phyloP scores from a whole-genome alignment of 2,113 vertebrate genomes.

The Deroptyus accipitrinus region DNA sequence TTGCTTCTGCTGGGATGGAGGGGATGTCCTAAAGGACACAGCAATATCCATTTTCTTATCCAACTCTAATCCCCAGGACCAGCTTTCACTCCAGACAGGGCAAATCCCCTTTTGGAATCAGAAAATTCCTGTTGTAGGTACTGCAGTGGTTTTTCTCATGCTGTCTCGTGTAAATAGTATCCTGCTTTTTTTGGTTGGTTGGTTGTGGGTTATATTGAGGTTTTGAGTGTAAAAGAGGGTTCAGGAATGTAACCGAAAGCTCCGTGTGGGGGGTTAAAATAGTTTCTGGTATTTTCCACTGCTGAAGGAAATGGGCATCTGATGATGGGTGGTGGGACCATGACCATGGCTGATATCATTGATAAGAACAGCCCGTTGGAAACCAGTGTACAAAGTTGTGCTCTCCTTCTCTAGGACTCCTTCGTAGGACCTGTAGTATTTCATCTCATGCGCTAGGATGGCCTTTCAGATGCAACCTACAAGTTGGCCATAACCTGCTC shows the following conservation, averaged over 20 bases:
- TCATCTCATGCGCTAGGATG: neutral
- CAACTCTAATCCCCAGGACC: neutral
- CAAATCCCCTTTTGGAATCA: neutral
- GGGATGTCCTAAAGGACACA: neutral
- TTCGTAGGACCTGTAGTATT: neutral
- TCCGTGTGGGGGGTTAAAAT: neutral
- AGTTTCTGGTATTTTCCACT: neutral
- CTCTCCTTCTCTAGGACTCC: neutral
- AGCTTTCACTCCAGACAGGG: neutral
- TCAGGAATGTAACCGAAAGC: neutral
- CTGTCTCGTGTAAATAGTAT: neutral
- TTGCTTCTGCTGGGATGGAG: neutral
- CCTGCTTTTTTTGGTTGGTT: neutral
- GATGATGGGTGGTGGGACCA: neutral
- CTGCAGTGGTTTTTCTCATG: neutral
- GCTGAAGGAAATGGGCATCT: neutral
- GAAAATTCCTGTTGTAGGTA: neutral
- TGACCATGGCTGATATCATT: too few species aligned
- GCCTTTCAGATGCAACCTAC: neutral
- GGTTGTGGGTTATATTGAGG: neutral
- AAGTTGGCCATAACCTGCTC: neutral
- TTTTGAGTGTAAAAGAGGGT: neutral
- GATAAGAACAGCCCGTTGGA: neutral
- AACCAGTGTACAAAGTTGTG: neutral
- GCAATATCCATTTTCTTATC: neutral